Base-by-base conservation (phyloP, 1,140 invertebrate genomes). In the Heliconius hewitsoni region DNA sequence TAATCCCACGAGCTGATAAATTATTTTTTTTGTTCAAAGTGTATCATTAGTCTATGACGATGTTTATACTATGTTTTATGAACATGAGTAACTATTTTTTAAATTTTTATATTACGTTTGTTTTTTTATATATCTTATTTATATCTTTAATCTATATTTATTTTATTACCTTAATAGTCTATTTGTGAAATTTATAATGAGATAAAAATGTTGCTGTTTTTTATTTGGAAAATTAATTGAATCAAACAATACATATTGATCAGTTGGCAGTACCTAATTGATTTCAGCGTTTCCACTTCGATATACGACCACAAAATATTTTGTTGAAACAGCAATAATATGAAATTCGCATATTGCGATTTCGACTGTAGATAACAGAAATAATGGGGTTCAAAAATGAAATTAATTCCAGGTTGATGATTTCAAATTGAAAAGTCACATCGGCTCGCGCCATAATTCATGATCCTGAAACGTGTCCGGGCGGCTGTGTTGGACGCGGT, bases 371-470 rank as follows among this genome's bases (percentile, higher is more conserved):
- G 93, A 93, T 94, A 94, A 92, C 93, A 93, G 92, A 92, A 94
- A 94, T 94, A 94, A 94, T 94, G 91, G 93, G 89, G 91, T 94
- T 93, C 92, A 94, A 94, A 94, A 94, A 94, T 94, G 92, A 93
- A 94, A 94, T 94, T 94, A 94, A 94, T 94, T 94, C 93, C 93
- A 94, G 91, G 93, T 94, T 94, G 92, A 94, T 94, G 93, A 94
- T 94, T 94, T 94, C 93, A 94, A 94, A 94, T 94, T 94, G 93
- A 94, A 94, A 94, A 94, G 93, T 94, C 93, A 93, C 92, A 94
- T 94, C 93, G 93, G 92, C 88, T 90, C 86, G 93, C 85, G 93
- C 91, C 87, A 94, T 93, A 94, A 94, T 91, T 94, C 93, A 94
- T 94, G 91, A 87, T 89, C 88, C 93, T 94, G 93, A 93, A 94